phyloP scores from a whole-genome alignment of 2,888 invertebrate genomes.

The Hyposoter didymator region DNA sequence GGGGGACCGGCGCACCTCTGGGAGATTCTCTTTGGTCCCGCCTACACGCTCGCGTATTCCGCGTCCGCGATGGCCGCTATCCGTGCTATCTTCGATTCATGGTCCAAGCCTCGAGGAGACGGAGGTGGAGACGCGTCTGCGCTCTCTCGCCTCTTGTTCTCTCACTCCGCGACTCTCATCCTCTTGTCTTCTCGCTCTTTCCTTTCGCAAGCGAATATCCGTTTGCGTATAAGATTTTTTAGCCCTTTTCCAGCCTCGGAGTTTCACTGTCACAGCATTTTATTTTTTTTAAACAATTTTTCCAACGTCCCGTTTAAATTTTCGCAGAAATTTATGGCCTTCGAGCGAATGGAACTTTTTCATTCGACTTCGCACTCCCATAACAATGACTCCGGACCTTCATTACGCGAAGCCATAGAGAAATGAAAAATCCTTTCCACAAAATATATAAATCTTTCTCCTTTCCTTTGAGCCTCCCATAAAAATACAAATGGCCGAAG shows the following conservation, averaged over 20 bases:
- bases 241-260: constrained; percentile 50
- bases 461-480: constrained; percentile 67
- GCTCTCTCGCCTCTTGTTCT: constrained; percentile 70
- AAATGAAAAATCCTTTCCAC: not conserved
- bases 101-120: constrained; percentile 69
- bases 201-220: constrained; percentile 43
- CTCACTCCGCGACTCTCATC: constrained; percentile 44
- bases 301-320: constrained; percentile 66
- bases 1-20: constrained; percentile 51
- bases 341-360: too few relatives aligned
- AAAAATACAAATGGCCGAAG: constrained; percentile 18
- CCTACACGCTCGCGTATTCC: constrained; percentile 81
- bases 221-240: constrained; percentile 19
- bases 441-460: not conserved
- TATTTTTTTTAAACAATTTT: not conserved
- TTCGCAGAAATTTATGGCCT: constrained; percentile 54
- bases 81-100: constrained; percentile 77
- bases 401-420: not conserved
- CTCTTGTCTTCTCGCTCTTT: constrained; percentile 62
- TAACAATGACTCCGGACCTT: too few relatives aligned
- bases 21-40: constrained; percentile 79
- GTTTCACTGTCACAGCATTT: constrained; percentile 69
- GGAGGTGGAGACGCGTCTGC: constrained; percentile 82
- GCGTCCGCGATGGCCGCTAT: constrained; percentile 83
- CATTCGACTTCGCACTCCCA: too few relatives aligned